Conservation (phyloP, 2,888 invertebrate genomes). For the Hypselothyrea guttata region DNA sequence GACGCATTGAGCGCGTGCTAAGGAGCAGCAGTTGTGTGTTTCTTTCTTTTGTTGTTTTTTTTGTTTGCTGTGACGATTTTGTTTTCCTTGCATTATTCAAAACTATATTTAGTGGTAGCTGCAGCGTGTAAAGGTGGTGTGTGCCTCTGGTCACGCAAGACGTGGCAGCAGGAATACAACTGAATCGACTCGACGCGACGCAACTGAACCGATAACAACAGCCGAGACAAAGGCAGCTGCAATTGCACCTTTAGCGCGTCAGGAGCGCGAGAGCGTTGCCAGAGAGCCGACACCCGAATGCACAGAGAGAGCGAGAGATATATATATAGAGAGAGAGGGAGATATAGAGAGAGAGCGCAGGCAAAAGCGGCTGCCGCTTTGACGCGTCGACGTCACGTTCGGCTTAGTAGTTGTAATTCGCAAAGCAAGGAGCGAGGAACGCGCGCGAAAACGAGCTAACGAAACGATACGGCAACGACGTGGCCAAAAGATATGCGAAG, state of each 20-base stretch:
- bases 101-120: constrained; percentile 66
- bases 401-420: constrained; percentile 76
- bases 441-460: constrained; percentile 64
- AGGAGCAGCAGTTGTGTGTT: constrained; percentile 32
- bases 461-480: constrained; percentile 34
- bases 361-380: constrained; percentile 43
- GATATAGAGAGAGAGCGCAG: constrained; percentile 22
- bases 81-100: constrained; percentile 28
- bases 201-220: constrained; percentile 50
- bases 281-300: constrained; percentile 1
- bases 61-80: constrained; percentile 41
- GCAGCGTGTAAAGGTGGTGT: constrained; percentile 46
- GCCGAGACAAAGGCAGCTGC: constrained; percentile 73
- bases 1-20: constrained; percentile 57
- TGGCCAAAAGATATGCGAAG: constrained; percentile 17
- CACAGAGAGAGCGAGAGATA: constrained; percentile 17
- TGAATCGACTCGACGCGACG: constrained; percentile 32
- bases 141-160: constrained; percentile 75
- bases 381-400: constrained; percentile 58
- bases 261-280: constrained; percentile 18
- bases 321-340: constrained; percentile 22
- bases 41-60: constrained; percentile 18
- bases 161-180: constrained; percentile 43
- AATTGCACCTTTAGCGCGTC: constrained; percentile 71
- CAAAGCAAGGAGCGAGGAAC: constrained; percentile 74